These are phyloP conservation scores for Notothenia coriiceps DNA, from an alignment of 2,113 vertebrate genomes.

Conservation along the genomic window DNA sequence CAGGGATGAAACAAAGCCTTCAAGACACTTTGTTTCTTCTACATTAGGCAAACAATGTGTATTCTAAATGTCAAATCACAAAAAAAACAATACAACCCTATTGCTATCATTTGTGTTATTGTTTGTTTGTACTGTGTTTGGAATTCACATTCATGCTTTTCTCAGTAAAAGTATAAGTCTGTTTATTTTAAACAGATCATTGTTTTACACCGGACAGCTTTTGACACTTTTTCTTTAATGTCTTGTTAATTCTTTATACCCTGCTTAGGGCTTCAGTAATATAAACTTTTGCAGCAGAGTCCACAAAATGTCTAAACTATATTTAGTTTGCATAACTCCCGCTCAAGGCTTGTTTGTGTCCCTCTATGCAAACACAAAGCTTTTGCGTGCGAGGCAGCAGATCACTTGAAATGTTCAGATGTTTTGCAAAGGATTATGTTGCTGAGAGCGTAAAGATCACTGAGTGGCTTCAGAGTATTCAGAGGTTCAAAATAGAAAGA, in stretches of 20 bases:
- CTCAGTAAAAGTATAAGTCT: background rate
- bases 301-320: slow-evolving; percentile 49
- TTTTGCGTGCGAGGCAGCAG: slow-evolving; percentile 59
- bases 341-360: slow-evolving; percentile 18
- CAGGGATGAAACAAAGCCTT: background rate
- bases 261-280: slow-evolving; percentile 54
- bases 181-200: background rate
- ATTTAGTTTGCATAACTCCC: slow-evolving; percentile 28
- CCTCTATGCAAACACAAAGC: slow-evolving; percentile 46
- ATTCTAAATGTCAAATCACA: background rate
- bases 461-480: slow-evolving; percentile 34
- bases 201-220: background rate
- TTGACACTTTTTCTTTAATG: background rate
- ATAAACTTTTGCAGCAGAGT: slow-evolving; percentile 68
- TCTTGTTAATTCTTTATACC: slow-evolving; percentile 32
- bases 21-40: background rate
- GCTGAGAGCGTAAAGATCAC: slow-evolving; percentile 39
- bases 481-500: slow-evolving; percentile 53
- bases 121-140: background rate
- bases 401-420: slow-evolving; percentile 61
- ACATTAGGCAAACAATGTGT: background rate
- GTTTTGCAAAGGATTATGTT: slow-evolving; percentile 56
- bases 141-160: background rate
- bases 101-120: background rate
- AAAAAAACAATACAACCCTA: background rate